Percentiles rank a stretch among this genome's conserved stretches.
Conservation (phyloP, 2,888 invertebrate species). For the Platynereis dumerilii region DNA sequence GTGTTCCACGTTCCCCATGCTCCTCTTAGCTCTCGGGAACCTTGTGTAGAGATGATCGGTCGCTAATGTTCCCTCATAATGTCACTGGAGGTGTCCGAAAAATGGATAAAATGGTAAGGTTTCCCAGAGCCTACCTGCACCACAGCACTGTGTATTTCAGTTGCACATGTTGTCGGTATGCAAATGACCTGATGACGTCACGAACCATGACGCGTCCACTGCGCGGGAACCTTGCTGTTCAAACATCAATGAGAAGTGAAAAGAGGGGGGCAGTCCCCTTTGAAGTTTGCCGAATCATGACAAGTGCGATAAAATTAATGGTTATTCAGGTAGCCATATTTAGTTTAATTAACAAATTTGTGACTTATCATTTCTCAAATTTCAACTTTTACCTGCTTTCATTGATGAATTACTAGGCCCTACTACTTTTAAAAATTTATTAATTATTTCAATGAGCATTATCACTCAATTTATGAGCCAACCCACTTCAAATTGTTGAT, state of each 20-base stretch:
- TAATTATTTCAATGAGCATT: no score
- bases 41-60: background rate
- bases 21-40: no score
- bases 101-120: constrained; percentile 18
- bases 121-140: constrained; percentile 17
- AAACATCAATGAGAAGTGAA: background rate
- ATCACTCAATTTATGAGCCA: no score
- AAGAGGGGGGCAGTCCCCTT: background rate
- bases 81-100: background rate
- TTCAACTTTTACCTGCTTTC: no score
- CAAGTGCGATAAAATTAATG: no score
- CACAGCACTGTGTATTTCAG: constrained; percentile 23
- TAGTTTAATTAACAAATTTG: no score
- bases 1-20: no score
- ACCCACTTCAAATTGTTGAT: no score
- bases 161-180: constrained; percentile 28
- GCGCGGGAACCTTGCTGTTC: background rate
- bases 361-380: no score
- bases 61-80: constrained; percentile 10
- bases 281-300: background rate
- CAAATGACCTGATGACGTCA: constrained; percentile 24
- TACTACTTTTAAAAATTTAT: no score
- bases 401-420: no score
- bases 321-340: no score
- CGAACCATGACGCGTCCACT: background rate